These are phyloP conservation scores for Saimiri boliviensis DNA, from an alignment of 2,113 vertebrate genomes.

Conservation along the genomic window DNA sequence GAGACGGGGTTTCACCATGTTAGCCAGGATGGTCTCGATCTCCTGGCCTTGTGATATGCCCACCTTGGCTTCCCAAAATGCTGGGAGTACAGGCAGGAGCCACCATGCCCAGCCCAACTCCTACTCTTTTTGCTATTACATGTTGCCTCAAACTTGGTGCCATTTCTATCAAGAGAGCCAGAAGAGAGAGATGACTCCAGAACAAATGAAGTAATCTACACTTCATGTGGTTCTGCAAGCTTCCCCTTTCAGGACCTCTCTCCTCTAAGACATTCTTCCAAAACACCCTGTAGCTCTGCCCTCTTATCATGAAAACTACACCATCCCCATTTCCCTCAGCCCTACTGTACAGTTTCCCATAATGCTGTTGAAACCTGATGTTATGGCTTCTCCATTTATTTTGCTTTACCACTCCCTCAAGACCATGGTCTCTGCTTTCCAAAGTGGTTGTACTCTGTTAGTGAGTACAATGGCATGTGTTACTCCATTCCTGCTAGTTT, in stretches of 20 bases:
- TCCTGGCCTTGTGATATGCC: too few species aligned
- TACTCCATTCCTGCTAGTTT: not conserved
- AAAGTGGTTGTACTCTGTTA: not conserved
- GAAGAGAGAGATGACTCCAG: not conserved
- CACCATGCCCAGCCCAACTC: not conserved
- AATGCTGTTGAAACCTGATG: not conserved
- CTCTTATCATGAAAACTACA: not conserved
- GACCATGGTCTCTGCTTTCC: not conserved
- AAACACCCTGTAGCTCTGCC: not conserved
- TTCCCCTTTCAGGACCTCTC: not conserved
- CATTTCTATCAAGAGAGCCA: not conserved
- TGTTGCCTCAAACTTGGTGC: not conserved
- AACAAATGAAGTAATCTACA: not conserved
- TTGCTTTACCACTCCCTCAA: not conserved
- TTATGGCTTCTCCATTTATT: not conserved
- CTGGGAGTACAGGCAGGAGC: too few species aligned
- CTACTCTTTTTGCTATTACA: not conserved
- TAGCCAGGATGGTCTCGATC: too few species aligned
- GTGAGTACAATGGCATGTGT: not conserved
- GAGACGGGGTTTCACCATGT: too few species aligned
- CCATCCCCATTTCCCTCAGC: not conserved
- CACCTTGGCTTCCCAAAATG: too few species aligned
- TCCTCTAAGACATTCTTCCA: not conserved
- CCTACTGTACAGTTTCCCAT: not conserved
- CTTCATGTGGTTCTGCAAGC: not conserved